phyloP scores from a whole-genome alignment of 2,797 vertebrate genomes.

The Lateolabrax maculatus region DNA sequence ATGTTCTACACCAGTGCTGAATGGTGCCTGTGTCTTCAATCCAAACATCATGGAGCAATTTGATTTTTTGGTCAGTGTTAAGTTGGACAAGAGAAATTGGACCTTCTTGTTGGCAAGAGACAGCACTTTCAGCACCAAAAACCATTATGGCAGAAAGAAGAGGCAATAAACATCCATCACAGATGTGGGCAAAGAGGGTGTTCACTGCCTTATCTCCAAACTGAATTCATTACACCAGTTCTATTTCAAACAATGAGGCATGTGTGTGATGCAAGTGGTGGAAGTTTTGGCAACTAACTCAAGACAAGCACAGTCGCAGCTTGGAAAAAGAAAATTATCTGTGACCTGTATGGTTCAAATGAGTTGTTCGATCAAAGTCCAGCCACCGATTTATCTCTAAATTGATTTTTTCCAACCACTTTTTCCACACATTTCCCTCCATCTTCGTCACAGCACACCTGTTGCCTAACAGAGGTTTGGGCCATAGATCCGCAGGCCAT shows the following conservation, averaged over 20 bases:
- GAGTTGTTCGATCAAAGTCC: background rate
- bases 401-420: background rate
- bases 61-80: constrained; percentile 53
- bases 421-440: background rate
- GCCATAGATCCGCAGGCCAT: constrained; percentile 60
- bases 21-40: constrained; percentile 68
- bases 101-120: constrained; percentile 59
- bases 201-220: constrained; percentile 51
- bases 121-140: constrained; percentile 56
- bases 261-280: constrained; percentile 12
- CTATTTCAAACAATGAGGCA: constrained; percentile 37
- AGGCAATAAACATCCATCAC: constrained; percentile 64
- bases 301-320: constrained; percentile 9
- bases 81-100: constrained; percentile 53
- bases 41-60: constrained; percentile 75
- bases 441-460: constrained; percentile 64
- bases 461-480: constrained; percentile 64
- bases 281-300: constrained; percentile 15
- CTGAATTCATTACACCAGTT: constrained; percentile 37
- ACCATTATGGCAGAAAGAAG: constrained; percentile 52
- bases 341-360: background rate
- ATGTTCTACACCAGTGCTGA: constrained; percentile 62
- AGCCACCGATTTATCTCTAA: background rate
- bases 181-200: constrained; percentile 13
- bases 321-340: constrained; percentile 1